Base-by-base conservation (phyloP, 2,888 invertebrate species). In the Eupeodes latifasciatus region DNA sequence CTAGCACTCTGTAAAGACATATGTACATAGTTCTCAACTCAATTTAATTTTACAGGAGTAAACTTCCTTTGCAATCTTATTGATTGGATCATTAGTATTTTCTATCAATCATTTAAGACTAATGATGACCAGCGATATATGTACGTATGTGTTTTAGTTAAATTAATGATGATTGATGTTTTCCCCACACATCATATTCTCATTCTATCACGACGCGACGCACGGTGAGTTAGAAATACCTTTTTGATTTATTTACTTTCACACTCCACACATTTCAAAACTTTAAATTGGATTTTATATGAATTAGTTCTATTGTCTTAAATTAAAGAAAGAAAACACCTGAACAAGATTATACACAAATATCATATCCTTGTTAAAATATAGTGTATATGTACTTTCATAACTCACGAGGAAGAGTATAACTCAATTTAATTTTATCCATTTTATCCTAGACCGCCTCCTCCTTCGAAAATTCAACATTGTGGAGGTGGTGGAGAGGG, bases 101-200 rank as follows among this genome's bases (percentile, higher is more conserved):
- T 19, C 19, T 11, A 59, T 72, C 72, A 72, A 72, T 59, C 72
- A 72, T 59, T 59, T 34, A 72, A 72, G 57, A 57, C 59, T 59
- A 72, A 72, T 72, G 59, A 72, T 72, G 59, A 55, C 72, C 47
- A 55, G 59, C 27, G 40, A 47, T 47, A 27, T 44, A 19, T 11
- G 19, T 19, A 19, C 19, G 19, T 19, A 19, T 44, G 16, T 57
- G 57, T 14, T 5, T 40, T 9, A 40, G 40, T 69, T 5, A 36
- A 67, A 55, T 47, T 72, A 72, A 72, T 59, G 59, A 49, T 47
- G 72, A 72, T 72, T 27, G 59, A 72, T 72, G 19, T 49, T 49
- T 27, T 16, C 0, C 59, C 59, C 27, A 72, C 59, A n/a, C 10
- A 27, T 57, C 7, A 12, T 10, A 66, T 66, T 49, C 34, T 36